Percentiles rank a stretch among this genome's conserved stretches.
These are phyloP conservation scores for Pogoniulus pusillus DNA, from an alignment of 2,797 vertebrate genomes.

Conservation along the genomic window DNA sequence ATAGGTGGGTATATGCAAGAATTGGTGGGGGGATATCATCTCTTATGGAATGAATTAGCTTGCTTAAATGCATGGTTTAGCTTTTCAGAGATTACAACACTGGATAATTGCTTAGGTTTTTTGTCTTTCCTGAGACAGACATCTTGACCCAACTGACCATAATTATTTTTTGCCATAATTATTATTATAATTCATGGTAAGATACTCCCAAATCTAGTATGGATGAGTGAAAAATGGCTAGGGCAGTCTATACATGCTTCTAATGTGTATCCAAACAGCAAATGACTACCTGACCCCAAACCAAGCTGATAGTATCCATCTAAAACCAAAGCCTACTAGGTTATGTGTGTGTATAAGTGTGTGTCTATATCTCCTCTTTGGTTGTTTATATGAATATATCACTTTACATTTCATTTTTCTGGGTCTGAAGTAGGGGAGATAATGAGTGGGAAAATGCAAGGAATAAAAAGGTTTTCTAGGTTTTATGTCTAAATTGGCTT, in stretches of 20 bases:
- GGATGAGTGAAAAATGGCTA: not conserved
- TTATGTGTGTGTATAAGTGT: conserved; percentile 6
- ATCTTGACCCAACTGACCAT: not conserved
- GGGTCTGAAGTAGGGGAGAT: not conserved
- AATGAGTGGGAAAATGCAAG: not conserved
- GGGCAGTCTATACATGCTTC: not conserved
- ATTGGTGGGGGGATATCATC: not conserved
- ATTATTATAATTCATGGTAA: not conserved
- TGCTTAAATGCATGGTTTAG: not conserved
- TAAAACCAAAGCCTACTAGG: not conserved
- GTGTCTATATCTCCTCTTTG: conserved; percentile 13
- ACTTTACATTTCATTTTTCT: conserved; percentile 14
- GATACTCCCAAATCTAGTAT: not conserved
- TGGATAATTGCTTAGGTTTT: not conserved
- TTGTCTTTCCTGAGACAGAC: not conserved
- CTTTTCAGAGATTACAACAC: not conserved
- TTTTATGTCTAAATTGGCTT: not conserved
- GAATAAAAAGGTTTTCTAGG: not conserved
- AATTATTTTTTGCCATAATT: no score
- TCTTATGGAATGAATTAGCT: not conserved
- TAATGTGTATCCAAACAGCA: not conserved
- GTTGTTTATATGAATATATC: conserved; percentile 6
- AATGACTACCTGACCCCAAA: conserved; percentile 7
- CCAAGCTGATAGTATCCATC: conserved; percentile 43
- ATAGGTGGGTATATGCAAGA: not conserved